Base-by-base conservation (phyloP, 1,140 invertebrate genomes). In the Meloidogyne exigua region DNA sequence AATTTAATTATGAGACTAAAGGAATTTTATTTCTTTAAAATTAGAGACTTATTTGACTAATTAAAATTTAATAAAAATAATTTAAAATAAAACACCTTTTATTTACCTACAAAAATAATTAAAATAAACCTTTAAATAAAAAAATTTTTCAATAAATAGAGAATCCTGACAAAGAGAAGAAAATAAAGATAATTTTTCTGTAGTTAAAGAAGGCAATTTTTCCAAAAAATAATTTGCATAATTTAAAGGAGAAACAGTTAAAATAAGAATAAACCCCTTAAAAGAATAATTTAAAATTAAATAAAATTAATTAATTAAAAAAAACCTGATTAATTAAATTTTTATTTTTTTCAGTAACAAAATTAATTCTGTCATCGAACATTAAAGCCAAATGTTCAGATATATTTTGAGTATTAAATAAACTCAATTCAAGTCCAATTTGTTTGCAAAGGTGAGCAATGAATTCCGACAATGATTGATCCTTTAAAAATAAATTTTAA, bases 341-440 rank as follows among this genome's bases (percentile, higher is more conserved):
- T 65, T 77, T 68, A 67, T 83, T 83, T 44, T 84, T 73, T 23
- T 84, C 76, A 25, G 80, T 83, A 13, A 84, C 72, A 73, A 83
- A 83, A 10, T 36, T 13, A 25, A 71, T 44, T 25, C 26, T 62
- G n/a, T 73, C 80, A n/a, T 83, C 82, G 67, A 83, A 83, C 68
- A 83, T 82, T 23, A 83, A 42, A n/a, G 62, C 80, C 23, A 83
- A 83, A 7, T 67, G 42, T 62, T 62, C 57, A 23, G 42, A 57
- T 7, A 11, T 62, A 63, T 39, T 21, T n/a, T 75, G 67, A 15
- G 28, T 21, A 25, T 75, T 75, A 39, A 74, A 63, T 9, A 18
- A 44, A 18, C 10, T 18, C 23, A 39, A 71, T 44, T 79, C 21
- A n/a, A 82, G n/a, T 18, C 76, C 77, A 44, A 83, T 63, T 68